Conservation (phyloP, 2,888 invertebrate species). For the Aleiodes alternator region DNA sequence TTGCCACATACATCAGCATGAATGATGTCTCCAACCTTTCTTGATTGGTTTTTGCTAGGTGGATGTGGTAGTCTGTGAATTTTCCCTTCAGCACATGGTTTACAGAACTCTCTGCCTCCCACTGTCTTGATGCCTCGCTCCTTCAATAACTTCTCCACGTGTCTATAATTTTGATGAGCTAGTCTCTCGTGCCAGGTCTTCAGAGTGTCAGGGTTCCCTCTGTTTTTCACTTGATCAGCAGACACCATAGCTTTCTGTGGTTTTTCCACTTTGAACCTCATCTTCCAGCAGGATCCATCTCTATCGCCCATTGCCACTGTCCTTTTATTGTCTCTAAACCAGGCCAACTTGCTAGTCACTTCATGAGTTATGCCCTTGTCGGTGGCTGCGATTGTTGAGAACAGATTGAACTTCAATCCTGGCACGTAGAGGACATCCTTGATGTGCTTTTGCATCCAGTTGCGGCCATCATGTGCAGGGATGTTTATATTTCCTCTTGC, state of each 20-base stretch:
- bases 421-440: conserved; percentile 50
- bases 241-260: too few relatives aligned
- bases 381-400: not conserved
- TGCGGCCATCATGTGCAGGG: conserved; percentile 47
- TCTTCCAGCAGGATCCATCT: too few relatives aligned
- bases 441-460: conserved; percentile 50
- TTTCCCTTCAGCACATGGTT: not conserved
- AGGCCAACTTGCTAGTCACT: too few relatives aligned
- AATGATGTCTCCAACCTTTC: too few relatives aligned
- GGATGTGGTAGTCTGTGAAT: not conserved
- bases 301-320: too few relatives aligned
- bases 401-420: conserved; percentile 50
- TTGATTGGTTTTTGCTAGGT: not conserved
- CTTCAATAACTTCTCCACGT: not conserved
- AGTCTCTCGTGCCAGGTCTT: conserved; percentile 16
- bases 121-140: not conserved
- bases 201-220: not conserved
- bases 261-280: too few relatives aligned
- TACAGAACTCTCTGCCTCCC: conserved; percentile 1
- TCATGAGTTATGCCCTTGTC: not conserved
- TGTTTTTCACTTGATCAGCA: too few relatives aligned
- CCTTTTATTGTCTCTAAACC: too few relatives aligned
- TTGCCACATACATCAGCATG: too few relatives aligned
- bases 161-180: not conserved
- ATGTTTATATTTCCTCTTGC: conserved; percentile 49